phyloP scores from a whole-genome alignment of 2,888 invertebrate species.

The Leucania comma region DNA sequence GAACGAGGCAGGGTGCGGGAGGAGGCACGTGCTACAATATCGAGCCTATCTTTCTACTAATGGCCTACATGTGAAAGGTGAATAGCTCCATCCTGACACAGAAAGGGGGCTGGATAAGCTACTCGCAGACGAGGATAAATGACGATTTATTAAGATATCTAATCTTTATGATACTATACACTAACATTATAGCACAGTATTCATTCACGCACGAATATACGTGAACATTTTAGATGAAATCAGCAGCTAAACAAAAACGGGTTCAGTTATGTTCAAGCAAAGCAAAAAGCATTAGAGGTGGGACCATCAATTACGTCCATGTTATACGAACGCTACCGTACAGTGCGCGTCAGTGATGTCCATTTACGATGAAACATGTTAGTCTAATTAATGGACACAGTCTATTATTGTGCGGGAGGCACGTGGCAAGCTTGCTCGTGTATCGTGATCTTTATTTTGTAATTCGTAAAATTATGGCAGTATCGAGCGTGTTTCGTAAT shows the following conservation, averaged over 20 bases:
- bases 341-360: slow-evolving; percentile 79
- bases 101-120: slow-evolving; percentile 75
- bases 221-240: slow-evolving; percentile 44
- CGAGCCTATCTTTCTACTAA: slow-evolving; percentile 87
- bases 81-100: slow-evolving; percentile 82
- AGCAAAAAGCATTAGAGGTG: slow-evolving; percentile 58
- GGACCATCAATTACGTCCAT: slow-evolving; percentile 58
- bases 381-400: slow-evolving; percentile 86
- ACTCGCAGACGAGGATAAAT: slow-evolving; percentile 76
- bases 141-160: slow-evolving; percentile 76
- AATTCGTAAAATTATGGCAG: slow-evolving; percentile 26
- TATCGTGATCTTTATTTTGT: slow-evolving; percentile 45
- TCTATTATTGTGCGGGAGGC: slow-evolving; percentile 81
- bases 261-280: slow-evolving; percentile 39
- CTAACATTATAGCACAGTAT: slow-evolving; percentile 32
- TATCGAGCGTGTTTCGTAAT: slow-evolving; percentile 17
- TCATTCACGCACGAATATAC: slow-evolving; percentile 33
- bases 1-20: slow-evolving; percentile 72
- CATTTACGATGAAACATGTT: slow-evolving; percentile 86
- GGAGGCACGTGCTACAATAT: slow-evolving; percentile 81
- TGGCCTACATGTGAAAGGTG: slow-evolving; percentile 88
- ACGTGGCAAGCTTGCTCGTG: slow-evolving; percentile 65
- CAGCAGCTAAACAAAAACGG: slow-evolving; percentile 33
- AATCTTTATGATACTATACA: slow-evolving; percentile 61
- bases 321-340: slow-evolving; percentile 59